Base-by-base conservation (phyloP, 37 sponge, comb jelly and placozoan genomes). In the Aplysina aerophoba region DNA sequence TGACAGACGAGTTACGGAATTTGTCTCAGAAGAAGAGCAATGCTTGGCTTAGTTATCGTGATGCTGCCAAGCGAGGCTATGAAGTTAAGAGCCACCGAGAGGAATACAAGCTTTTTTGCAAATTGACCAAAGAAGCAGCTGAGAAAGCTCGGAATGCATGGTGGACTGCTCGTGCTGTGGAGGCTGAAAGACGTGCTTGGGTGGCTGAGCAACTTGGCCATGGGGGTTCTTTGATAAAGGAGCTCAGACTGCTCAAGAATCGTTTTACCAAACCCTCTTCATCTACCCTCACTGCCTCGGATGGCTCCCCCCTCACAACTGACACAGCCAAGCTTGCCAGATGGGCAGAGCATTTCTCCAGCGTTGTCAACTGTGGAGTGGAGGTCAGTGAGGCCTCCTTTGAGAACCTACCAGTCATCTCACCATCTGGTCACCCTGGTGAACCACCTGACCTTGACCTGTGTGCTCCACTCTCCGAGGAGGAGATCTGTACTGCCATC, bases 191-290 rank as follows among this genome's bases (percentile, higher is more conserved):
- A n/a, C 69, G 69, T 67, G 69, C 69, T 22, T n/a, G 28, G 28
- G 27, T 22, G 14, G 19, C 69, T 14, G 69, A 67, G 27, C 22
- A n/a, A n/a, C 27, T 25, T 25, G 69, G 27, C 22, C 69, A 22
- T 25, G 69, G 69, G 15, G 69, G 69, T n/a, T 67, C 69, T 25
- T 67, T 67, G 69, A 67, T 67, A 14, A 67, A 67, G 69, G 69
- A 67, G 28, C 69, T 67, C 27, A 20, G 69, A 67, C 69, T 67
- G 19, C 28, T 67, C 27, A 67, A 67, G 69, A 67, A 28, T 24
- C 69, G n/a, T 28, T 67, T 67, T 28, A 24, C 69, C 19, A 67
- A 67, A 22, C 27, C 69, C 14, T 67, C 69, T 22, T 14, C 69
- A 67, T 14, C 69, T 14, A 25, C 69, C 14, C 27, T 67, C 19